Conservation (phyloP, 2,888 invertebrate genomes). For the Lydus trimaculatus region DNA sequence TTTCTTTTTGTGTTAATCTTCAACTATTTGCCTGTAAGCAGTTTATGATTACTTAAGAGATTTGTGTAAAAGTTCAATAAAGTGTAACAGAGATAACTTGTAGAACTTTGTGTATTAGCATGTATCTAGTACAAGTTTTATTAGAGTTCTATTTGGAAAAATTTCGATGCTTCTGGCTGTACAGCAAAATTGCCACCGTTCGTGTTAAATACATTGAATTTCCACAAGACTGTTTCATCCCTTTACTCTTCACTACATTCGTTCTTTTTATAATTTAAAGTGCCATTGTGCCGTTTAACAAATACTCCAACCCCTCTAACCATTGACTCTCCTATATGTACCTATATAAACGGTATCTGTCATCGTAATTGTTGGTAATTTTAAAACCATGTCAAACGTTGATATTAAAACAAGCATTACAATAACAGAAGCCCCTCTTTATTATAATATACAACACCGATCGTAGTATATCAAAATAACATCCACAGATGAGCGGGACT, state of each 20-base stretch:
- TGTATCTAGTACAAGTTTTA: neutral
- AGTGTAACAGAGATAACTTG: neutral
- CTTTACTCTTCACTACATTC: neutral
- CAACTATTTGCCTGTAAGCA: neutral
- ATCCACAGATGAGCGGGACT: constrained; percentile 41
- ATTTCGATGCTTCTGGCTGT: neutral
- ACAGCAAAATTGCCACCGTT: neutral
- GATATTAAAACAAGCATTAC: constrained; percentile 36
- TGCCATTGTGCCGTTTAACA: neutral
- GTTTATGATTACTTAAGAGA: neutral
- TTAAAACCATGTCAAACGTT: neutral
- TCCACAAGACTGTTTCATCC: no score
- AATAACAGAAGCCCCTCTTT: constrained; percentile 43
- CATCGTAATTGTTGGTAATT: no score
- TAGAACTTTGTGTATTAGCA: neutral
- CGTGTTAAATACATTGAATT: neutral
- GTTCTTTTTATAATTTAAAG: neutral
- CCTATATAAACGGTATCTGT: no score
- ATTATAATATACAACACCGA: constrained; percentile 23
- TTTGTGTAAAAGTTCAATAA: neutral
- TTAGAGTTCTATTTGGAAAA: neutral
- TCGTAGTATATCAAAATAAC: constrained; percentile 52
- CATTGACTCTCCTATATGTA: no score
- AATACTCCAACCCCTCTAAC: neutral
- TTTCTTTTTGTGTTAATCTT: neutral